These are phyloP conservation scores for Rhyacophila evoluta DNA, from an alignment of 2,888 invertebrate genomes.

Conservation along the genomic window DNA sequence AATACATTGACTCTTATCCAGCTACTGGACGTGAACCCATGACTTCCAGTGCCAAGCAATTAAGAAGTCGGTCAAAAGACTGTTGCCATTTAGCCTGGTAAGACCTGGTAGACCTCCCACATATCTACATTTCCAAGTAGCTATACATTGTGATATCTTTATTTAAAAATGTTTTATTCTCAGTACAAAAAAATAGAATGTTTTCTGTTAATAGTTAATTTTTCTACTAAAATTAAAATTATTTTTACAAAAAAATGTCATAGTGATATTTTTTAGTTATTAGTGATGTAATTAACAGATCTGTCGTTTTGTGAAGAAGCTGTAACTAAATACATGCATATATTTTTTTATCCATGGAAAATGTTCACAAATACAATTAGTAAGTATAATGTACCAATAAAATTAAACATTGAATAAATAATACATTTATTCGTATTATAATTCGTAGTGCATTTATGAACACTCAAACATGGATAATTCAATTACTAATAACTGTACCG, in stretches of 20 bases:
- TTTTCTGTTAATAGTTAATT: not conserved
- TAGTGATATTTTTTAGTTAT: not conserved
- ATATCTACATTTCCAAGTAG: too few relatives aligned
- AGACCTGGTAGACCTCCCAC: too few relatives aligned
- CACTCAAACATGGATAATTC: not conserved
- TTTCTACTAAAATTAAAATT: not conserved
- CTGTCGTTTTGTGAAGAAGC: not conserved
- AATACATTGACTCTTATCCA: too few relatives aligned
- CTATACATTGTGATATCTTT: too few relatives aligned
- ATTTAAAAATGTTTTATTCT: not conserved
- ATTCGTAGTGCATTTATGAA: not conserved
- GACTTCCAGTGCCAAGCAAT: too few relatives aligned
- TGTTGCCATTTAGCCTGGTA: too few relatives aligned
- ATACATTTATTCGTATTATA: too few relatives aligned
- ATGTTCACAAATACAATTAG: not conserved
- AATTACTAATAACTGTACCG: not conserved
- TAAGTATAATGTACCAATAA: not conserved
- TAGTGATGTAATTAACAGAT: not conserved
- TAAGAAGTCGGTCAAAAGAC: too few relatives aligned
- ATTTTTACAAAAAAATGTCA: not conserved
- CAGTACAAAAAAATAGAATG: not conserved
- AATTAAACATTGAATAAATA: not conserved
- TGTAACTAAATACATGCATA: not conserved
- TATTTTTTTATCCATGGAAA: not conserved
- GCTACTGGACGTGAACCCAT: too few relatives aligned